These are phyloP conservation scores for Mylabris sibirica DNA, from an alignment of 2,888 invertebrate species.

Conservation along the genomic window DNA sequence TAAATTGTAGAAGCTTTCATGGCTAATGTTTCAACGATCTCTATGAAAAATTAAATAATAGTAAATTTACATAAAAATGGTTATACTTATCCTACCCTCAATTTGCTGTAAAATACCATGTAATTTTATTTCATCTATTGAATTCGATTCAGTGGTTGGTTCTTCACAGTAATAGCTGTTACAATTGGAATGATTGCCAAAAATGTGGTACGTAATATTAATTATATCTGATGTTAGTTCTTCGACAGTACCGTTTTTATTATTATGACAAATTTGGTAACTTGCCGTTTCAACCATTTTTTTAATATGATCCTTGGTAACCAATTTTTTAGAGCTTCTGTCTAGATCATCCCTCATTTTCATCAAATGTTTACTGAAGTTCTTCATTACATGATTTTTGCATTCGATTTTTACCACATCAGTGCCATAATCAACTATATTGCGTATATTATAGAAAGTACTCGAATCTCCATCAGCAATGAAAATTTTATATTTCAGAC, in stretches of 20 bases:
- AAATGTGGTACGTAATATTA: background rate
- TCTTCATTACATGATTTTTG: slow-evolving; percentile 34
- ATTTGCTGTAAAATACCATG: background rate
- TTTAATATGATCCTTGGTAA: background rate
- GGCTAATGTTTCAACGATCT: background rate
- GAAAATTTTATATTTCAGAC: slow-evolving; percentile 28
- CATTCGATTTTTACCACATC: slow-evolving; percentile 36
- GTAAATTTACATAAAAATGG: background rate
- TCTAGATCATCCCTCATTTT: background rate
- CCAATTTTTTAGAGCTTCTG: background rate
- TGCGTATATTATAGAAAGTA: slow-evolving; percentile 2
- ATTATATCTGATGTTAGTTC: background rate
- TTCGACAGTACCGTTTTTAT: background rate
- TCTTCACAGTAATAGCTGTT: slow-evolving; percentile 7
- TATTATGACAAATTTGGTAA: background rate
- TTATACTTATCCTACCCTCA: background rate
- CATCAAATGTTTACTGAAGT: slow-evolving; percentile 24
- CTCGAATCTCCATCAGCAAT: slow-evolving; percentile 35
- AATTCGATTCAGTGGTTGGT: background rate
- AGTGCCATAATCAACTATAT: slow-evolving; percentile 3
- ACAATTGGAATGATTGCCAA: background rate
- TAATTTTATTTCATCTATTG: background rate
- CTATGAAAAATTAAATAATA: background rate
- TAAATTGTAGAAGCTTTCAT: background rate
- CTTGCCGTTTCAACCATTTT: background rate